Conservation (phyloP, 2,888 invertebrate genomes). For the Hypena proboscidalis region DNA sequence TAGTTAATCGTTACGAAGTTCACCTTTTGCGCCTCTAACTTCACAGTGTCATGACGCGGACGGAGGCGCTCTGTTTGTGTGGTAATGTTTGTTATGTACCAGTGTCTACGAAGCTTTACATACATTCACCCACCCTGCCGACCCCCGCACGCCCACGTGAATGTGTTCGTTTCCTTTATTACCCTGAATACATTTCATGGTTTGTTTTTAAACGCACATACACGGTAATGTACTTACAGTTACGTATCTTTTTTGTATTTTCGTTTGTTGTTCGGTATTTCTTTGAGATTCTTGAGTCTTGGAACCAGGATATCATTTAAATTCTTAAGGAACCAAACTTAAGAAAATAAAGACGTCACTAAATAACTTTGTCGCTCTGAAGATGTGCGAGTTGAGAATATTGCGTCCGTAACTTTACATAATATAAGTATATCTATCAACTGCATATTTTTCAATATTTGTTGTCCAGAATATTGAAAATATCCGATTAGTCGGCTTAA, state of each 20-base stretch:
- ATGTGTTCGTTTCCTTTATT: conserved; percentile 45
- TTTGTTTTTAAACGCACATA: conserved; percentile 44
- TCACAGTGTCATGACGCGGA: conserved; percentile 4
- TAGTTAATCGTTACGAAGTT: conserved; percentile 21
- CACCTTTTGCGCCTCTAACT: conserved; percentile 23
- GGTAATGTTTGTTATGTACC: conserved; percentile 65
- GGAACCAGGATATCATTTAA: too few relatives aligned
- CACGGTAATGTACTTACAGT: conserved; percentile 1
- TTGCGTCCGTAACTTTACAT: too few relatives aligned
- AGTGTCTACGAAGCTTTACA: conserved; percentile 54
- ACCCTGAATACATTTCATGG: conserved; percentile 44
- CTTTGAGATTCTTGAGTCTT: too few relatives aligned
- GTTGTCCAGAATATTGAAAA: too few relatives aligned
- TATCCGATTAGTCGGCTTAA: too few relatives aligned
- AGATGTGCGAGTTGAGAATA: too few relatives aligned
- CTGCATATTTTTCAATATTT: too few relatives aligned
- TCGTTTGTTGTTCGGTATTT: background rate
- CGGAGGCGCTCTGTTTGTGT: conserved; percentile 60
- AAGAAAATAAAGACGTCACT: too few relatives aligned
- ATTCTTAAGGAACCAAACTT: too few relatives aligned
- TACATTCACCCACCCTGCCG: conserved; percentile 34
- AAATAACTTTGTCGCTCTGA: too few relatives aligned
- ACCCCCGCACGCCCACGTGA: conserved; percentile 20
- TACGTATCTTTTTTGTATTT: background rate
- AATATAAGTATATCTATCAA: too few relatives aligned